phyloP scores from a whole-genome alignment of 2,888 invertebrate species.

The Microctonus brassicae region DNA sequence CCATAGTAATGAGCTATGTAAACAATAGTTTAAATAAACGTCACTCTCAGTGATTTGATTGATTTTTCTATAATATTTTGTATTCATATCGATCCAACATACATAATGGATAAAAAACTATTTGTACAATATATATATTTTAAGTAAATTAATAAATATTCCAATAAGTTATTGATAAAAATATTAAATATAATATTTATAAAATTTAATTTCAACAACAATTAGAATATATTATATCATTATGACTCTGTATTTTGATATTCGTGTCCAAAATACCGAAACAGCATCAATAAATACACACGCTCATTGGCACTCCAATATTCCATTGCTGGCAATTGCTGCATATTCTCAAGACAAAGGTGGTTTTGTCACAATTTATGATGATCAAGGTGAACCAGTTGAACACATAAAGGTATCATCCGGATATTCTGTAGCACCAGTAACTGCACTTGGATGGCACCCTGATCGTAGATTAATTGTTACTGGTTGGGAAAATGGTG shows the following conservation, averaged over 20 bases:
- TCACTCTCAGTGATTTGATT: too few relatives aligned
- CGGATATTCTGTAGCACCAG: conserved; percentile 82
- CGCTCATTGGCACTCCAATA: conserved; percentile 85
- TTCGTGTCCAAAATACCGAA: conserved; percentile 83
- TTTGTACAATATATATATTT: too few relatives aligned
- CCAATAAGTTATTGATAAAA: too few relatives aligned
- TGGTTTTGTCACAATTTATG: conserved; percentile 88
- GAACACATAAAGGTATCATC: conserved; percentile 81
- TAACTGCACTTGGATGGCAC: conserved; percentile 90
- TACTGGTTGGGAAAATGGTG: conserved; percentile 94
- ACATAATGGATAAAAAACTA: too few relatives aligned
- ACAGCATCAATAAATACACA: conserved; percentile 84
- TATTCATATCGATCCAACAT: too few relatives aligned
- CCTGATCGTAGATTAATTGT: conserved; percentile 85
- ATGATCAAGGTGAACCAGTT: conserved; percentile 85
- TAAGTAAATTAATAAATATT: too few relatives aligned
- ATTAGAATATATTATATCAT: too few relatives aligned
- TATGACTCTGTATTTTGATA: conserved; percentile 89
- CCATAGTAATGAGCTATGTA: too few relatives aligned
- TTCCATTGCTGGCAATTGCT: conserved; percentile 87
- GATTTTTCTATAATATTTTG: too few relatives aligned
- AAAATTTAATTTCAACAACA: too few relatives aligned
- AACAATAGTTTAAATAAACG: too few relatives aligned
- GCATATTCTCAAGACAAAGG: conserved; percentile 90
- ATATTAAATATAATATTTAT: too few relatives aligned